Evolutionary conservation across 2,888 invertebrate genomes (phyloP).

Genomic region (Yponomeuta plumbellus): DNA sequence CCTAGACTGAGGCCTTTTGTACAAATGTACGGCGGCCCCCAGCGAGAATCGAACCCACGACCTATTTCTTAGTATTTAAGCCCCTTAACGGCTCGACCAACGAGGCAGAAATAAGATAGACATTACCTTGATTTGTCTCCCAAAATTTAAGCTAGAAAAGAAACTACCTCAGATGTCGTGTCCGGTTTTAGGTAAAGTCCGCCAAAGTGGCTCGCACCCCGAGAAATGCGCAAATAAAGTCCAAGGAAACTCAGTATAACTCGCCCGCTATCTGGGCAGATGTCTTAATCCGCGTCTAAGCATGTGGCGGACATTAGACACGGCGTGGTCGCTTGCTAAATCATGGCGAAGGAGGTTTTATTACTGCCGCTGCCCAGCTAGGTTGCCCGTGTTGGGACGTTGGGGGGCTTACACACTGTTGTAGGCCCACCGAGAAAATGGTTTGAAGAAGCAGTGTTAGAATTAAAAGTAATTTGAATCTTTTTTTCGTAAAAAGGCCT

Average conservation of each 20-base stretch:
- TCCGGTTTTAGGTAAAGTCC: neutral
- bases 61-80: too few species aligned
- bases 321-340: slow-evolving; percentile 2
- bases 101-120: too few species aligned
- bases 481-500: too few species aligned
- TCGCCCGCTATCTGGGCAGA: neutral
- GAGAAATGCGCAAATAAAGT: neutral
- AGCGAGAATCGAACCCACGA: too few species aligned
- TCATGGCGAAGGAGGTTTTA: slow-evolving; percentile 3
- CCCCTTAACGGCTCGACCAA: too few species aligned
- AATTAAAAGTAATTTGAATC: too few species aligned
- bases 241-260: neutral
- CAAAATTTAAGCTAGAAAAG: too few species aligned
- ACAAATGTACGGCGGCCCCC: too few species aligned
- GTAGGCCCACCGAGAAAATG: too few species aligned
- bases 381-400: neutral
- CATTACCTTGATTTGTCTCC: too few species aligned
- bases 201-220: neutral
- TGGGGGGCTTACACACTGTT: neutral
- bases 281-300: slow-evolving; percentile 7
- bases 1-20: too few species aligned
- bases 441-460: too few species aligned
- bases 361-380: neutral
- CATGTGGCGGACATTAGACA: slow-evolving; percentile 6
- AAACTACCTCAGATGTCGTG: neutral